Percentiles rank a stretch among this genome's conserved stretches.
These are phyloP conservation scores for Caenorhabditis sp. DNA, from an alignment of 2,888 invertebrate genomes.

Conservation along the genomic window DNA sequence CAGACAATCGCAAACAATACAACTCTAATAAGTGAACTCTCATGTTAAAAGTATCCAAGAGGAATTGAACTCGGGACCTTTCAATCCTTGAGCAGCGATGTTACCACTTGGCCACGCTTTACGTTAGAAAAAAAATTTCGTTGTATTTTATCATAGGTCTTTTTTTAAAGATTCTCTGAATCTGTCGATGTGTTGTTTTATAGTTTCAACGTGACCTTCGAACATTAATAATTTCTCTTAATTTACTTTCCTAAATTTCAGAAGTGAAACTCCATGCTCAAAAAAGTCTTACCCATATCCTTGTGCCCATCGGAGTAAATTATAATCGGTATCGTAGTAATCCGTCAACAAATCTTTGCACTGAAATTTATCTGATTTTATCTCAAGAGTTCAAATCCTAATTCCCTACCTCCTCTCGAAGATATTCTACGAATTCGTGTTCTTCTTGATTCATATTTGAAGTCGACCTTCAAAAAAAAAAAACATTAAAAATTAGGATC, in stretches of 20 bases:
- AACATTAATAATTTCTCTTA: slow-evolving; percentile 2
- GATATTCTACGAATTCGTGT: background rate
- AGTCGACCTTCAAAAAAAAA: background rate
- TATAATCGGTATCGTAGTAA: slow-evolving; percentile 58
- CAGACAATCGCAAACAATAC: too few species aligned
- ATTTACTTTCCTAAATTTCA: background rate
- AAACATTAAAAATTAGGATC: background rate
- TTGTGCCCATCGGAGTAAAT: slow-evolving; percentile 61
- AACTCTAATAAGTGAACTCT: too few species aligned
- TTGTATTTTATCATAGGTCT: too few species aligned
- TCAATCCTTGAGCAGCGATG: too few species aligned
- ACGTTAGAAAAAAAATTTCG: too few species aligned
- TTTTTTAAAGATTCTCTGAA: too few species aligned
- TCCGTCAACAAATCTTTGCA: slow-evolving; percentile 48
- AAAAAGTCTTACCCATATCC: slow-evolving; percentile 31
- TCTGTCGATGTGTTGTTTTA: too few species aligned
- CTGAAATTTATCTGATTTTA: background rate
- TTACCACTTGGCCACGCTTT: too few species aligned
- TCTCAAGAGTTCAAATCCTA: background rate
- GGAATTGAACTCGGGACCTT: too few species aligned
- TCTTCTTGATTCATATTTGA: background rate
- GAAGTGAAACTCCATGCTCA: background rate
- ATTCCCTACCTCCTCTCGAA: background rate
- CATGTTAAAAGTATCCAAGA: too few species aligned
- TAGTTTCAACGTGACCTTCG: too few species aligned